A percentile compares a stretch with the other conserved stretches of the same genome.
These are phyloP conservation scores for Tiaroga cobitis DNA, from an alignment of 2,797 vertebrate genomes.

Conservation along the genomic window DNA sequence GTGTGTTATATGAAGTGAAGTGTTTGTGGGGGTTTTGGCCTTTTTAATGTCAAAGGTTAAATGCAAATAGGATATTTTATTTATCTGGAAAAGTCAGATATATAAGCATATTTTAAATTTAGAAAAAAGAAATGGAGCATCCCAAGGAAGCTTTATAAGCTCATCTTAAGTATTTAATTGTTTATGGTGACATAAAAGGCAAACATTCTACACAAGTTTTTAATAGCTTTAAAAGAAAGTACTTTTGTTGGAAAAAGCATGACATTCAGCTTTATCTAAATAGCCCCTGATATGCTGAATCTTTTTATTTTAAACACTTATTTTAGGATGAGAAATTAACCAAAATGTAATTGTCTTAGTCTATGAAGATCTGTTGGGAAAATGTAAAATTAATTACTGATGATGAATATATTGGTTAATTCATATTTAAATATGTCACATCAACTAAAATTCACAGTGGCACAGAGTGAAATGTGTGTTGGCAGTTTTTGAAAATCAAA, in stretches of 20 bases:
- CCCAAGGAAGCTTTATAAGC: not conserved
- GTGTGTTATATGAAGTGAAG: conserved; percentile 1
- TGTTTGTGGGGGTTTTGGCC: not conserved
- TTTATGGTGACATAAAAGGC: not conserved
- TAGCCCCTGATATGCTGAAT: not conserved
- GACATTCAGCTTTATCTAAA: conserved; percentile 12
- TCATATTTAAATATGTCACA: conserved; percentile 11
- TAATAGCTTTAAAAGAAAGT: not conserved
- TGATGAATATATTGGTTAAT: conserved; percentile 12
- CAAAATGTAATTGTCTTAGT: not conserved
- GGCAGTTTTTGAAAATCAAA: not conserved
- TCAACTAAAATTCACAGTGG: not conserved
- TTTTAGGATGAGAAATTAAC: not conserved
- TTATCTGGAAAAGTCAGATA: not conserved
- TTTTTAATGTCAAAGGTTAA: not conserved
- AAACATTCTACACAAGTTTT: not conserved
- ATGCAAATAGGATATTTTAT: conserved; percentile 5
- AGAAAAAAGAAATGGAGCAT: not conserved
- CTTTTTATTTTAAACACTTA: conserved; percentile 1
- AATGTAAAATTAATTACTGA: not conserved
- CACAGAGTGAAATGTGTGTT: conserved; percentile 15
- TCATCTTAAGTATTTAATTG: conserved; percentile 11
- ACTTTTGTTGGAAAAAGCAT: conserved; percentile 20
- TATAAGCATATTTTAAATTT: not conserved
- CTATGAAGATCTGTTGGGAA: not conserved